Base-by-base conservation (phyloP, 2,797 vertebrate species). In the Labroides dimidiatus region DNA sequence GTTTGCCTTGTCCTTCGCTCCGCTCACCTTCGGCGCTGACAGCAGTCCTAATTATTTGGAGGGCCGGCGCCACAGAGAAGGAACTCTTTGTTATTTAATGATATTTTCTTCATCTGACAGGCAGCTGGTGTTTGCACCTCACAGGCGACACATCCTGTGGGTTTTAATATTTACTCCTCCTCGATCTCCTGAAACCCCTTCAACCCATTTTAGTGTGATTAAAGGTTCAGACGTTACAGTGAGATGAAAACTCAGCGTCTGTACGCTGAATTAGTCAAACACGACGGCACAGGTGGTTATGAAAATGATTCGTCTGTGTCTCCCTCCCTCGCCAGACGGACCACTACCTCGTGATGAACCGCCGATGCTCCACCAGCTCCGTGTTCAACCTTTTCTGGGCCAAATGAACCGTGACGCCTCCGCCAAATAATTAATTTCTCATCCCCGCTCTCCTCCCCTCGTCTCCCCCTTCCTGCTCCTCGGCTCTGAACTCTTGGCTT, bases 371-470 rank as follows among this genome's bases (percentile, higher is more conserved):
- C 53, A n/a, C 2, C 19, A 16, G 64, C 72, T 75, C 59, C 41
- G 14, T 23, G 49, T 49, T 6, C 72, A 55, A 24, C 47, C 47
- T 74, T 69, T 79, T 68, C 79, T 76, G 57, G 39, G 66, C 69
- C 64, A 80, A 83, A 86, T 80, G 71, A 83, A 81, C 72, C 69
- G 15, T 77, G 77, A 75, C 65, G 51, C 72, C 75, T 59, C 62
- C 33, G 10, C 75, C 78, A 82, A 85, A 80, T 80, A 85, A 87
- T 86, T 70, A 76, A 84, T 86, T 84, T 77, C 75, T 81, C 69
- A 39, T 73, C 76, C 65, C 15, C 4, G 10, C 56, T 52, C 42
- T 44, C 51, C 49, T 52, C 70, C 24, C 55, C 30, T 33, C 30
- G n/a, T n/a, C n/a, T n/a, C 30, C 24, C 24, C 3, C 24, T 27